phyloP scores from a whole-genome alignment of 2,797 vertebrate species.

The Eulemur mongoz region DNA sequence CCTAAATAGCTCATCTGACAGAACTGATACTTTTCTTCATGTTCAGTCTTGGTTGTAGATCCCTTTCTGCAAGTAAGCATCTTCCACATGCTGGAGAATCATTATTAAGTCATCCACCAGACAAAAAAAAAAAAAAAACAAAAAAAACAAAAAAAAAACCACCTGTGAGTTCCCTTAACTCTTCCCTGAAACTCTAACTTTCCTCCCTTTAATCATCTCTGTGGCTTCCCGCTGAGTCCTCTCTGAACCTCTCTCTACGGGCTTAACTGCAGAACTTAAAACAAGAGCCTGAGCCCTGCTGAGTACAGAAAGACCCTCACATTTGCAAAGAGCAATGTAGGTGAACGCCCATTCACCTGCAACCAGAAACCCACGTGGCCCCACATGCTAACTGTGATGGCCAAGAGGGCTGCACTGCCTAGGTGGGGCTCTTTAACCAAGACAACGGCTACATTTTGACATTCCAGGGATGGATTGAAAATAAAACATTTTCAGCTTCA shows the following conservation, averaged over 20 bases:
- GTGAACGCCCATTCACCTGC: neutral
- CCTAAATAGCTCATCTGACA: neutral
- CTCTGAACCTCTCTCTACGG: neutral
- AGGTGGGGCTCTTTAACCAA: neutral
- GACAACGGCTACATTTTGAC: neutral
- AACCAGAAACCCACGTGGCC: neutral
- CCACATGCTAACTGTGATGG: neutral
- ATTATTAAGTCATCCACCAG: constrained; percentile 44
- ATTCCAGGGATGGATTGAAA: neutral
- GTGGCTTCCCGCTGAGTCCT: constrained; percentile 47
- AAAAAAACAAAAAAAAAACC: too few species aligned
- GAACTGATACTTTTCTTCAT: neutral
- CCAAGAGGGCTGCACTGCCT: neutral
- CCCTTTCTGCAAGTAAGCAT: constrained; percentile 52
- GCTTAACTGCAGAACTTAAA: constrained; percentile 41
- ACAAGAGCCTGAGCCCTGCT: constrained; percentile 1
- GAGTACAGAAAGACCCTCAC: neutral
- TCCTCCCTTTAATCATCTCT: constrained; percentile 67
- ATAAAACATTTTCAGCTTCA: neutral
- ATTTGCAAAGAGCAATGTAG: neutral
- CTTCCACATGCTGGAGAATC: constrained; percentile 33
- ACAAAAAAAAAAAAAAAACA: neutral
- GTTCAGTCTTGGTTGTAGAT: neutral
- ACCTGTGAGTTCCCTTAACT: neutral
- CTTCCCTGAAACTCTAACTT: constrained; percentile 23